Conservation (phyloP, 2,113 vertebrate species). For the Xiphophorus maculatus region DNA sequence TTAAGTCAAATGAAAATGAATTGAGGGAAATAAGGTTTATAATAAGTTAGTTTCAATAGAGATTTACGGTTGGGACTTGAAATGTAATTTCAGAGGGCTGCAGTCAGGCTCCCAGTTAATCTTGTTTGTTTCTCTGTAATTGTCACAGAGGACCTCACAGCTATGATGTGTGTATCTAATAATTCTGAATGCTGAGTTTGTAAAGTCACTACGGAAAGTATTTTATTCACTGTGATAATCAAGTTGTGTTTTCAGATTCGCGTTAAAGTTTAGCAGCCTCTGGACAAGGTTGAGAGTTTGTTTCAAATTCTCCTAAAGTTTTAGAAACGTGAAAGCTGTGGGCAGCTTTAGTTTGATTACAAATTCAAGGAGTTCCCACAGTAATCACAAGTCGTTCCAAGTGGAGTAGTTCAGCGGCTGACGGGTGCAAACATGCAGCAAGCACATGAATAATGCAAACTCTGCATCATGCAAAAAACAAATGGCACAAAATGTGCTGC, state of each 20-base stretch:
- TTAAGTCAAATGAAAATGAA: conserved; percentile 15
- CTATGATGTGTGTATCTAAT: neutral
- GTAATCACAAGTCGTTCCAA: neutral
- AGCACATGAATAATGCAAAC: too few species aligned
- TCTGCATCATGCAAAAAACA: too few species aligned
- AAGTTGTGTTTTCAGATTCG: neutral
- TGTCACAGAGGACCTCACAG: neutral
- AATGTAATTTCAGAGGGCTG: neutral
- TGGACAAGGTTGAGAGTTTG: neutral
- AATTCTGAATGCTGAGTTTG: neutral
- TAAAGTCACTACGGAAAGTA: neutral
- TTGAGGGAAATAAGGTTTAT: neutral
- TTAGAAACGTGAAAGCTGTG: too few species aligned
- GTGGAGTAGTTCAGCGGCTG: too few species aligned
- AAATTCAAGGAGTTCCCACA: neutral
- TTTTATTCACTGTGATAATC: neutral
- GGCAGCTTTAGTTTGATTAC: neutral
- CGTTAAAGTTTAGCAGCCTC: neutral
- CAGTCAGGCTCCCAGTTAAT: conserved; percentile 1
- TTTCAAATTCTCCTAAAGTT: too few species aligned
- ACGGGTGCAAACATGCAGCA: too few species aligned
- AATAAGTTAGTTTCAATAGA: neutral
- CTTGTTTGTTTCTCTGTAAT: neutral
- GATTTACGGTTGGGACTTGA: conserved; percentile 8
- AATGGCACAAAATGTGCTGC: too few species aligned